phyloP scores from a whole-genome alignment of 2,888 invertebrate genomes.

The Philopedon plagiatum region DNA sequence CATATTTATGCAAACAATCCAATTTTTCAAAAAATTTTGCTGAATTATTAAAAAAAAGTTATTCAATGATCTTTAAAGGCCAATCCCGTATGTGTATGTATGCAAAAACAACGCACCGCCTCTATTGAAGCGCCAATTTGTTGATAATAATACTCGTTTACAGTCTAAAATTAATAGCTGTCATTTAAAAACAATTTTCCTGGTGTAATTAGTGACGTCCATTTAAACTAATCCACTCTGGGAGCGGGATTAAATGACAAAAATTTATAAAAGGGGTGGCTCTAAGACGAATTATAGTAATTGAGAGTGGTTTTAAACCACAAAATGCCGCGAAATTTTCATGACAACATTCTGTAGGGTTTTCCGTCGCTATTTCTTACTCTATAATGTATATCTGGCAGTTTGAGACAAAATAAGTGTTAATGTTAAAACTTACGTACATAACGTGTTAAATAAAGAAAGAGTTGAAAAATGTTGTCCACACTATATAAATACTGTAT shows the following conservation, averaged over 20 bases:
- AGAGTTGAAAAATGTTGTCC: no score
- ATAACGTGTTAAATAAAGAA: no score
- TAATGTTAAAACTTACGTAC: no score
- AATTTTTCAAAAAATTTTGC: not conserved
- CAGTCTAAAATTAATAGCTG: conserved; percentile 17
- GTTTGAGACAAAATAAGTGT: no score
- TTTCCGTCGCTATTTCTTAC: no score
- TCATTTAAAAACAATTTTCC: conserved; percentile 21
- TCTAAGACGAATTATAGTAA: not conserved
- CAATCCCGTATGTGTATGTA: not conserved
- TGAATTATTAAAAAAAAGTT: not conserved
- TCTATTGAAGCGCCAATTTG: conserved; percentile 1
- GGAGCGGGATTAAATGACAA: conserved; percentile 6
- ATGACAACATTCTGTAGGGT: no score
- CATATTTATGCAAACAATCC: no score
- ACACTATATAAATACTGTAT: no score
- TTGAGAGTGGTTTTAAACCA: no score
- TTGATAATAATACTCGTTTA: conserved; percentile 9
- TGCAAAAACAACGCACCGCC: not conserved
- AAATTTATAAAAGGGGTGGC: not conserved
- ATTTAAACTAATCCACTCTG: conserved; percentile 7
- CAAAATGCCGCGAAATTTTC: no score
- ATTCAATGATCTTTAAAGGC: not conserved
- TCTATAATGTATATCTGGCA: no score
- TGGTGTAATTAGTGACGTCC: conserved; percentile 20